Percentiles rank a stretch among this genome's conserved stretches.
Evolutionary conservation across 37 sponge, comb jelly and placozoan species (phyloP).

Genomic region (Cladorhizidae sp.): DNA sequence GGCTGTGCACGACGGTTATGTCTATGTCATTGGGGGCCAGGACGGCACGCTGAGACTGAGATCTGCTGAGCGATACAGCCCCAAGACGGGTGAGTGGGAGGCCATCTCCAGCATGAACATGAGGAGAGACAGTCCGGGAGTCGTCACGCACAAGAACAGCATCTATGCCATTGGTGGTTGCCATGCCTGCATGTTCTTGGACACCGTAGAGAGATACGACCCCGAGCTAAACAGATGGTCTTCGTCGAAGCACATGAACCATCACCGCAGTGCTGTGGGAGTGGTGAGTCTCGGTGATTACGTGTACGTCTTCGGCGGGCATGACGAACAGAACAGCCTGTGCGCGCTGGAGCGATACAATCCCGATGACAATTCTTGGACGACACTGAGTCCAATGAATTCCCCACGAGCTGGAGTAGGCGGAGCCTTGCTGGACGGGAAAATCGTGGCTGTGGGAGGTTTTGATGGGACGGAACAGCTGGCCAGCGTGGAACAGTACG

Average conservation of each 20-base stretch:
- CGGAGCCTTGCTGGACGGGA: conserved; percentile 20
- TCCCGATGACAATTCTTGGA: conserved; percentile 12
- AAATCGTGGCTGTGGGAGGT: conserved; percentile 44
- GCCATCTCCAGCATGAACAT: conserved; percentile 43
- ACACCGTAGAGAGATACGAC: conserved; percentile 61
- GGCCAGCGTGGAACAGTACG: conserved; percentile 37
- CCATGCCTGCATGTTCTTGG: conserved; percentile 52
- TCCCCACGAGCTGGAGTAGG: conserved; percentile 49
- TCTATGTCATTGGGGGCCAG: conserved; percentile 53
- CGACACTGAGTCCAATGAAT: conserved; percentile 23
- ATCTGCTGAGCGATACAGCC: conserved; percentile 42
- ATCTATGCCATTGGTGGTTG: conserved; percentile 74
- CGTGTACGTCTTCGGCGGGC: conserved; percentile 49
- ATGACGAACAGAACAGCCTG: conserved; percentile 29
- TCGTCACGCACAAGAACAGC: conserved; percentile 12
- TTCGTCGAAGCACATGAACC: conserved; percentile 34
- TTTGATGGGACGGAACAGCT: conserved; percentile 48
- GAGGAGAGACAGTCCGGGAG: conserved; percentile 55
- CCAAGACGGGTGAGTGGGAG: conserved; percentile 21
- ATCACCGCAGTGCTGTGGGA: conserved; percentile 46
- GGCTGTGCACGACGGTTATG: not conserved
- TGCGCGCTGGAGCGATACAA: conserved; percentile 33
- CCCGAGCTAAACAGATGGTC: conserved; percentile 28
- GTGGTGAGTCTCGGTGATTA: not conserved
- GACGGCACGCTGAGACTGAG: conserved; percentile 32